A percentile compares a stretch with the other conserved stretches of the same genome.
Evolutionary conservation across 2,797 vertebrate genomes (phyloP).

Genomic region (Sebastes taczanowskii): DNA sequence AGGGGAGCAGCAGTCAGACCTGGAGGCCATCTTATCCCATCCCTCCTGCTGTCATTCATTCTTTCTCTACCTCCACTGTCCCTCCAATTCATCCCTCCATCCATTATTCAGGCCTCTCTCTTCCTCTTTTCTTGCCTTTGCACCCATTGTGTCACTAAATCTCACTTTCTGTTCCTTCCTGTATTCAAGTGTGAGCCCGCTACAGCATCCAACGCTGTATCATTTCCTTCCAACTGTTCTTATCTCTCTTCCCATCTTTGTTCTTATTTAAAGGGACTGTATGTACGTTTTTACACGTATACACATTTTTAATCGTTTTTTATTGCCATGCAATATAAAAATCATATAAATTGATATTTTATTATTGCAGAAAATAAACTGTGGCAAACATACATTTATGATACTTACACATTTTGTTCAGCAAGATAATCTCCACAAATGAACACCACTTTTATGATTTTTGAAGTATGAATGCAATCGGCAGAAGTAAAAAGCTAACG

Average conservation of each 20-base stretch:
- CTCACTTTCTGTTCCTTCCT: conserved; percentile 42
- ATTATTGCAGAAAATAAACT: too few relatives aligned
- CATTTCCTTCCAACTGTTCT: background rate
- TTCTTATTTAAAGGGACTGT: background rate
- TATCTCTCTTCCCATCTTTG: background rate
- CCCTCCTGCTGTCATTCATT: conserved; percentile 57
- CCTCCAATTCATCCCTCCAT: conserved; percentile 53
- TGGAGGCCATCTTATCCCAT: conserved; percentile 54
- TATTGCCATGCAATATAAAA: too few relatives aligned
- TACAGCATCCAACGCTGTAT: background rate
- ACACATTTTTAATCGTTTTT: rapidly evolving
- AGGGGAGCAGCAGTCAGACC: conserved; percentile 48
- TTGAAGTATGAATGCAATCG: too few relatives aligned
- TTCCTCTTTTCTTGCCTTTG: conserved; percentile 44
- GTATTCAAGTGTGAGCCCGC: conserved; percentile 23
- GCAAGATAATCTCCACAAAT: too few relatives aligned
- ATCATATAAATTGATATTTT: too few relatives aligned
- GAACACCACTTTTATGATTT: too few relatives aligned
- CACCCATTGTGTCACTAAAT: conserved; percentile 67
- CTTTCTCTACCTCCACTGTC: conserved; percentile 50
- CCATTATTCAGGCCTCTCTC: conserved; percentile 63
- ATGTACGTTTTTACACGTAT: too few relatives aligned
- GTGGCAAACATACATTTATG: too few relatives aligned
- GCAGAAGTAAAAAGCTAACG: too few relatives aligned
- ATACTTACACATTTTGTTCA: too few relatives aligned